phyloP scores from a whole-genome alignment of 2,113 vertebrate species.

The Rostratula benghalensis region DNA sequence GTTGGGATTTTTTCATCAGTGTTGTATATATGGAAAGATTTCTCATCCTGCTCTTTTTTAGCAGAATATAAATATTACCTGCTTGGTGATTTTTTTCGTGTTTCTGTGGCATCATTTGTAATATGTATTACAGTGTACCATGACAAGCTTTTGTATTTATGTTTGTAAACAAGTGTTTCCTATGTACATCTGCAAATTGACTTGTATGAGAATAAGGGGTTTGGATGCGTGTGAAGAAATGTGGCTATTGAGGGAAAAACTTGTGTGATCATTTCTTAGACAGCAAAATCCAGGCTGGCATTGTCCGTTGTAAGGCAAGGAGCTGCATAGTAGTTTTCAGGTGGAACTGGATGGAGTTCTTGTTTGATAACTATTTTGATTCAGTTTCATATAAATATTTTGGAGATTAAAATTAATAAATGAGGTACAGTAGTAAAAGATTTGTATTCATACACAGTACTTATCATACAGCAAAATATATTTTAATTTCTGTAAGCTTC shows the following conservation, averaged over 20 bases:
- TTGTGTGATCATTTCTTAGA: background rate
- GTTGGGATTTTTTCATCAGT: background rate
- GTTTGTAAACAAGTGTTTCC: background rate
- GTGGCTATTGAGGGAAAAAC: background rate
- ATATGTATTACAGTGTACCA: background rate
- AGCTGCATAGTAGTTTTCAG: background rate
- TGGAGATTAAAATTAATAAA: background rate
- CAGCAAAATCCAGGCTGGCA: background rate
- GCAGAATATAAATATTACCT: background rate
- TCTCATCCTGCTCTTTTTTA: background rate
- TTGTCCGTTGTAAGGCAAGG: background rate
- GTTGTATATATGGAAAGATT: background rate
- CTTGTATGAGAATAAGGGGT: background rate
- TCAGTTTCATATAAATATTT: background rate
- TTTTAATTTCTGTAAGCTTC: background rate
- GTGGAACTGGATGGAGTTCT: background rate
- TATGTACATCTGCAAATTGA: background rate
- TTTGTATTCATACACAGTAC: background rate
- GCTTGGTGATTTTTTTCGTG: background rate
- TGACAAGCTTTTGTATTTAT: background rate
- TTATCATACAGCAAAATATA: background rate
- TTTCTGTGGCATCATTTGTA: background rate
- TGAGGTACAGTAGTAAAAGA: background rate
- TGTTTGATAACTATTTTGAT: background rate
- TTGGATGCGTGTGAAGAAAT: background rate